A percentile compares a stretch with the other conserved stretches of the same genome.
Conservation (phyloP, 2,113 vertebrate genomes). For the Saguinus imperator region DNA sequence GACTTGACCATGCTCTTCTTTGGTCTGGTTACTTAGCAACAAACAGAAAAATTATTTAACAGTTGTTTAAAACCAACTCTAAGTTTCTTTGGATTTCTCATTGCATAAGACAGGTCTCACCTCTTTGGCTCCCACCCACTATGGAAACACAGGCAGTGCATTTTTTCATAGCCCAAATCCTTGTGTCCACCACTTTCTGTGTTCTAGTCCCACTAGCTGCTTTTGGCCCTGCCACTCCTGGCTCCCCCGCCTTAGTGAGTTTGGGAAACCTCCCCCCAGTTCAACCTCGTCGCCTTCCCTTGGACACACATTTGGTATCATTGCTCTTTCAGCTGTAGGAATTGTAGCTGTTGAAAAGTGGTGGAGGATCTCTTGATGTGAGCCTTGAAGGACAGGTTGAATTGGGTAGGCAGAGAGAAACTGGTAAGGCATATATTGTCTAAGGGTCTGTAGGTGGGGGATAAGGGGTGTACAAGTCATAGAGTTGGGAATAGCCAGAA, state of each 20-base stretch:
- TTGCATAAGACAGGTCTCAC: not conserved
- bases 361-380: not conserved
- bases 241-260: not conserved
- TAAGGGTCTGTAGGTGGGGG: not conserved
- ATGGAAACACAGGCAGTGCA: not conserved
- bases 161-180: not conserved
- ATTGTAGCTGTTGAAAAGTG: not conserved
- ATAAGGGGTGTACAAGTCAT: rapidly evolving
- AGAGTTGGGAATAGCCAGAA: not conserved
- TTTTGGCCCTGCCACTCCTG: not conserved
- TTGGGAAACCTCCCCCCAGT: not conserved
- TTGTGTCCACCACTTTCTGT: not conserved
- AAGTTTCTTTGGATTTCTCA: not conserved
- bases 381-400: not conserved
- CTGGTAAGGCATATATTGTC: not conserved
- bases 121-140: not conserved
- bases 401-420: not conserved
- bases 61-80: not conserved
- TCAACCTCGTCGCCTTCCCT: not conserved
- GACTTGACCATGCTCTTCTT: not conserved
- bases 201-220: not conserved
- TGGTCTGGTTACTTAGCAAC: not conserved
- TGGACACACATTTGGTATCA: not conserved
- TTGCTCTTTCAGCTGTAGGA: not conserved
- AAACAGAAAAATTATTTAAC: conserved; percentile 5